A percentile compares a stretch with the other conserved stretches of the same genome.
Evolutionary conservation across 2,113 vertebrate genomes (phyloP).

Genomic region (Mesoclemmys tuberculata): DNA sequence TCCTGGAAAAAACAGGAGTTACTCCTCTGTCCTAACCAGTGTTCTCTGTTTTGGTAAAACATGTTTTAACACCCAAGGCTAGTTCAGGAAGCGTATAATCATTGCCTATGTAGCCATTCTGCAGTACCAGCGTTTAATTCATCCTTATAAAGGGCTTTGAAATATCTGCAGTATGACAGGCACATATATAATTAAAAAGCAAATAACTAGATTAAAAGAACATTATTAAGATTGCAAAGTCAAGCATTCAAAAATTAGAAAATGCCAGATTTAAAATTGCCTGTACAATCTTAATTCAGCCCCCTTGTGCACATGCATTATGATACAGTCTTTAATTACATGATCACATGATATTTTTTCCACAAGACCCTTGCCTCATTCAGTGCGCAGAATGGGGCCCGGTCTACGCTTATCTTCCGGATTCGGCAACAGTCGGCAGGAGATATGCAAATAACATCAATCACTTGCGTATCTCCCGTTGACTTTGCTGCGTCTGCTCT

Average conservation of each 20-base stretch:
- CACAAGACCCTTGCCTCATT: background rate
- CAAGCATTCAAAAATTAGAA: background rate
- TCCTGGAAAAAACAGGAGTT: background rate
- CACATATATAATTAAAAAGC: background rate
- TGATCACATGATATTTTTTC: background rate
- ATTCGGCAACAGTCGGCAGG: no score
- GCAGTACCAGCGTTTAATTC: background rate
- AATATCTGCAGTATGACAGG: background rate
- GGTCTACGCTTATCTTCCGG: no score
- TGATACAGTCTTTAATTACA: background rate
- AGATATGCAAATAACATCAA: no score
- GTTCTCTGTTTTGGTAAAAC: background rate
- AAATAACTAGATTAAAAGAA: background rate
- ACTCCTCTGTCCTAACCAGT: background rate
- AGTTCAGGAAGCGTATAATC: background rate
- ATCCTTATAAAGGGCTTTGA: background rate
- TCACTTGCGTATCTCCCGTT: no score
- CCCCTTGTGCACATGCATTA: background rate
- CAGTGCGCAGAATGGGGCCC: background rate
- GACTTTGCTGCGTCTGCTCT: no score
- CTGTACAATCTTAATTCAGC: background rate
- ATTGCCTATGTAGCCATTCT: background rate
- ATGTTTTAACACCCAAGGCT: background rate
- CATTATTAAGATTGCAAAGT: background rate
- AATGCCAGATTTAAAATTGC: background rate